phyloP scores from a whole-genome alignment of 2,113 vertebrate genomes.

The Psophia crepitans region DNA sequence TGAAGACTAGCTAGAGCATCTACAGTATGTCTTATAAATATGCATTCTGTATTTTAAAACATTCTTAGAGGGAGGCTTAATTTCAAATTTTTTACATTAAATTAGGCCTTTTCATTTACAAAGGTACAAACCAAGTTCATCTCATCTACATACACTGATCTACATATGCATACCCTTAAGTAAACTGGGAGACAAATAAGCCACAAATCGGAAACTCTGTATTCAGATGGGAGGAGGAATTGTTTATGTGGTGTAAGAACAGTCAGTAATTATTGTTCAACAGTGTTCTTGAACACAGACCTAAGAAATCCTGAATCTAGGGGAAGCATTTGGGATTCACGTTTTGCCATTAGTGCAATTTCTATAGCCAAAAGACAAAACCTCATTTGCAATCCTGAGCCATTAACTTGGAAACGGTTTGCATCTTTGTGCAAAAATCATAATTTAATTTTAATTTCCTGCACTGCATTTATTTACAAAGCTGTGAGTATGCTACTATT shows the following conservation, averaged over 20 bases:
- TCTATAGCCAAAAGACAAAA: neutral
- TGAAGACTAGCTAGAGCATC: neutral
- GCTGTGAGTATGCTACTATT: neutral
- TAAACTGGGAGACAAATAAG: neutral
- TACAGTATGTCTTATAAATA: neutral
- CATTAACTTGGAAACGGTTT: neutral
- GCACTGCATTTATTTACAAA: neutral
- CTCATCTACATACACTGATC: neutral
- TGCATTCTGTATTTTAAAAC: neutral
- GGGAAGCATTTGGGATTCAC: neutral
- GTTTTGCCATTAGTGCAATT: neutral
- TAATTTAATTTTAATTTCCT: neutral
- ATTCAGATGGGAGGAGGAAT: neutral
- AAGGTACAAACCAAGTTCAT: neutral
- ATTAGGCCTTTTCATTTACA: neutral
- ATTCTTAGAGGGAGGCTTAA: neutral
- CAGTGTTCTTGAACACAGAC: neutral
- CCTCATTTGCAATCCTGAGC: neutral
- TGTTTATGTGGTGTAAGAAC: neutral
- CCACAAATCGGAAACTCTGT: neutral
- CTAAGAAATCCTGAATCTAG: neutral
- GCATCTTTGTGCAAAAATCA: neutral
- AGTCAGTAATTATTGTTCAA: neutral
- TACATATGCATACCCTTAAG: neutral
- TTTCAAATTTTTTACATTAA: neutral